A percentile compares a stretch with the other conserved stretches of the same genome.
Conservation (phyloP, 1,140 invertebrate genomes). For the Bacillus rossius region DNA sequence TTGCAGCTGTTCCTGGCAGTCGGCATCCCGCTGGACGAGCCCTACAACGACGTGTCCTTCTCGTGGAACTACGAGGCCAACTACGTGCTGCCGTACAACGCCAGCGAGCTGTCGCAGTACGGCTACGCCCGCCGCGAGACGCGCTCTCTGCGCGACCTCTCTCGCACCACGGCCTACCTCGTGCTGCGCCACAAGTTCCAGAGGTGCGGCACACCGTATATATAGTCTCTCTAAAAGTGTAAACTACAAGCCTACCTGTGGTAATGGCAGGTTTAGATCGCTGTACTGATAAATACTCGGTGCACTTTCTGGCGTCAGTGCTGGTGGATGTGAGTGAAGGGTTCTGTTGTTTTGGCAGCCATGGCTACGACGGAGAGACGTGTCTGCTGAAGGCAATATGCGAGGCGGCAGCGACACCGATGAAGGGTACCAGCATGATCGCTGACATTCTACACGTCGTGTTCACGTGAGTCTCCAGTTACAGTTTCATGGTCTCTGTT, state of each 20-base stretch:
- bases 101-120: constrained; percentile 42
- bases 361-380: constrained; percentile 2
- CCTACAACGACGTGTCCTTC: constrained; percentile 53
- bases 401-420: not conserved
- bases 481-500: no score
- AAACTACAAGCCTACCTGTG: no score
- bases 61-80: constrained; percentile 57
- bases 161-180: not conserved
- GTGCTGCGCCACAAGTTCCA: not conserved
- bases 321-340: no score
- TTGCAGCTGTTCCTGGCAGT: constrained; percentile 57
- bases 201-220: no score
- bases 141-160: not conserved
- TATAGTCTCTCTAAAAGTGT: no score
- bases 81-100: constrained; percentile 53
- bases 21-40: constrained; percentile 56
- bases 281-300: no score
- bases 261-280: no score
- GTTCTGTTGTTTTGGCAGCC: not conserved
- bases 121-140: not conserved
- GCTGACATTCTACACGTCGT: constrained; percentile 2
- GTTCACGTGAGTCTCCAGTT: constrained; percentile 9
- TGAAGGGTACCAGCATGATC: not conserved
- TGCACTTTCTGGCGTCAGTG: no score
- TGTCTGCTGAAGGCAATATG: constrained; percentile 4